phyloP scores from a whole-genome alignment of 2,888 invertebrate genomes.

The Hemicrepidius hirtus region DNA sequence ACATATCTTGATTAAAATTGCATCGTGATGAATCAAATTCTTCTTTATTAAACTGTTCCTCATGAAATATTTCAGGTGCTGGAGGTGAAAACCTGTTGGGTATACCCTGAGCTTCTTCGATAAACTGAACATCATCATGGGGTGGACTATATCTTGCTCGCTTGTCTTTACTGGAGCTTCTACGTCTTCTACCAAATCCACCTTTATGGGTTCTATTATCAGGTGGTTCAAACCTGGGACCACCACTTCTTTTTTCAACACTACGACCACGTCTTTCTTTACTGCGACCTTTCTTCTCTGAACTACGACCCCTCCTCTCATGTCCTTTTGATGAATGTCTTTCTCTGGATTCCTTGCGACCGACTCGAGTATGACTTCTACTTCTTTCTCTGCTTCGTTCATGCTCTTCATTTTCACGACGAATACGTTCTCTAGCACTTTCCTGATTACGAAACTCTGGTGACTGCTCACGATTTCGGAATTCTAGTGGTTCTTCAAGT shows the following conservation, averaged over 20 bases:
- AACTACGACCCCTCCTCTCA: constrained; percentile 1
- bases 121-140: not conserved
- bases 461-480: not conserved
- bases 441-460: not conserved
- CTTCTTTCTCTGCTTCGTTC: not conserved
- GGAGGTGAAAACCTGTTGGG: constrained; percentile 19
- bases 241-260: not conserved
- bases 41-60: not conserved
- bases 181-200: not conserved
- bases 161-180: not conserved
- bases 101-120: not conserved
- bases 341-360: not conserved
- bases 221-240: constrained; percentile 9
- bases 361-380: not conserved
- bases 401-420: not conserved
- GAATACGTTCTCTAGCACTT: not conserved
- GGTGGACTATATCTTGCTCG: not conserved
- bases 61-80: not conserved
- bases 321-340: constrained; percentile 5
- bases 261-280: not conserved
- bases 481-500: not conserved
- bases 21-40: not conserved
- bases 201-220: not conserved
- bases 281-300: not conserved
- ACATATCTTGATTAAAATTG: not conserved